Percentiles rank a stretch among this genome's conserved stretches.
These are phyloP conservation scores for Ammodytes dubius DNA, from an alignment of 2,113 vertebrate genomes.

Conservation along the genomic window DNA sequence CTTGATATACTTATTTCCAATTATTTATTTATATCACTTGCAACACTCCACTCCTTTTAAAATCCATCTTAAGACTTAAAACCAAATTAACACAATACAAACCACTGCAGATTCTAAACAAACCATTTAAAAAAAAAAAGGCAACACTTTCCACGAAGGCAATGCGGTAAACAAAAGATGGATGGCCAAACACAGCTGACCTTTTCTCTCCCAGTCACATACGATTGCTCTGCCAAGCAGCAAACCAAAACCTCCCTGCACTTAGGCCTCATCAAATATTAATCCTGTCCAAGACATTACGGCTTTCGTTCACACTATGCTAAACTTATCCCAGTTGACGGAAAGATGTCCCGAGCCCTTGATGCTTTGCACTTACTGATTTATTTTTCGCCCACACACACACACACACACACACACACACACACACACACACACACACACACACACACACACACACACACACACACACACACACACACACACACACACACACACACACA, in stretches of 20 bases:
- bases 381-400: conserved; percentile 32
- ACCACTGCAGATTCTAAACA: conserved; percentile 31
- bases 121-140: not conserved
- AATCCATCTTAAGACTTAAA: not conserved
- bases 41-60: not conserved
- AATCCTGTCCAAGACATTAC: conserved; percentile 53
- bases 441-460: conserved; percentile 17
- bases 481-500: conserved; percentile 26
- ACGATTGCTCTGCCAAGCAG: conserved; percentile 55
- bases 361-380: conserved; percentile 61
- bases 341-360: conserved; percentile 37
- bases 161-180: conserved; percentile 12
- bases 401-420: conserved; percentile 22
- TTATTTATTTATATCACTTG: not conserved
- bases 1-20: not conserved
- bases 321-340: conserved; percentile 60
- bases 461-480: conserved; percentile 32
- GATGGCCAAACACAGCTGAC: conserved; percentile 69
- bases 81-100: conserved; percentile 1
- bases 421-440: no score
- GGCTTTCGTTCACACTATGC: conserved; percentile 60
- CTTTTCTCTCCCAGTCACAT: conserved; percentile 65
- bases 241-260: conserved; percentile 57
- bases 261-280: conserved; percentile 78
- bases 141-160: not conserved